These are phyloP conservation scores for Elaeidobius kamerunicus DNA, from an alignment of 2,888 invertebrate genomes.

Conservation along the genomic window DNA sequence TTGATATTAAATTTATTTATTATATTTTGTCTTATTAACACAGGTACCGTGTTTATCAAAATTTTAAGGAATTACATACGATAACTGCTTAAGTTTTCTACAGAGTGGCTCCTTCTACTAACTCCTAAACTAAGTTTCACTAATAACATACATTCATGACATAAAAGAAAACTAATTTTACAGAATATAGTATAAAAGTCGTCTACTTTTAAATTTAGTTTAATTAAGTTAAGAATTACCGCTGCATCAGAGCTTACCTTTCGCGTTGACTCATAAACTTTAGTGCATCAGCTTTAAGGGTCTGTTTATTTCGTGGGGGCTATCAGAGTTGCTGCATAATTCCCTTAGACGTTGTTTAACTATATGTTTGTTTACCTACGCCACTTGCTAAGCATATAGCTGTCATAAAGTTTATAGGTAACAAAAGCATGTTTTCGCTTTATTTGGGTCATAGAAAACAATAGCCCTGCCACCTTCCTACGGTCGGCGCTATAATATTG, in stretches of 20 bases:
- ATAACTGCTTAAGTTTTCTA: too few relatives aligned
- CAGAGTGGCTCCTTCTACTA: too few relatives aligned
- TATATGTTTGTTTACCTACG: conserved; percentile 9
- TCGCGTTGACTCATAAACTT: background rate
- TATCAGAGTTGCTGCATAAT: conserved; percentile 11
- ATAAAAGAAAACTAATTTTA: too few relatives aligned
- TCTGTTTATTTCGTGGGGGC: conserved; percentile 6
- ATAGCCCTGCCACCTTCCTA: conserved; percentile 1
- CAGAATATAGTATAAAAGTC: too few relatives aligned
- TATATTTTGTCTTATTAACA: too few relatives aligned
- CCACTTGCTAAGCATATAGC: conserved; percentile 9
- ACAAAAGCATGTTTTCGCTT: conserved; percentile 5
- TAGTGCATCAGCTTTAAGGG: conserved; percentile 5
- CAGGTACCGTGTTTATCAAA: too few relatives aligned
- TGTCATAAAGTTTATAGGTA: conserved; percentile 15
- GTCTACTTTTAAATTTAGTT: too few relatives aligned
- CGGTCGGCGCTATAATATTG: background rate
- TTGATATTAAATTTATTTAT: too few relatives aligned
- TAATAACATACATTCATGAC: too few relatives aligned
- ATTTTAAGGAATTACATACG: too few relatives aligned
- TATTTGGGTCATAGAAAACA: conserved; percentile 10
- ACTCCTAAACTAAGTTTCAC: too few relatives aligned
- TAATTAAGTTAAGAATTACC: too few relatives aligned
- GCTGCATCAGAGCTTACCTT: background rate
- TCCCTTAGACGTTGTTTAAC: conserved; percentile 6